Conservation (phyloP, 2,888 invertebrate genomes). For the Omphaloscelis lunosa region DNA sequence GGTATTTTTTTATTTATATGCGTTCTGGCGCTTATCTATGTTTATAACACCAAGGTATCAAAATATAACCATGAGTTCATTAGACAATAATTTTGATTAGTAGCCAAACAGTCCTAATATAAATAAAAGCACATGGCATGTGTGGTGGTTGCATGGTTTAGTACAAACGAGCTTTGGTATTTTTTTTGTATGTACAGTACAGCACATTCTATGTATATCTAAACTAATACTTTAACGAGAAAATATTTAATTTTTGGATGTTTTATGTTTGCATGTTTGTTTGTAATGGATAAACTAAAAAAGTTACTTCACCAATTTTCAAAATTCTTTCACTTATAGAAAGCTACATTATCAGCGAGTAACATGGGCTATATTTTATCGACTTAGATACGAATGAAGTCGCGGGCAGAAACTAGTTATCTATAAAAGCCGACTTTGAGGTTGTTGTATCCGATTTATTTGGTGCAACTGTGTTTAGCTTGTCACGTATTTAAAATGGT, state of each 20-base stretch:
- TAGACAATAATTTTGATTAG: background rate
- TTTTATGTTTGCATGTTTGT: no score
- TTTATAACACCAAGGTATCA: background rate
- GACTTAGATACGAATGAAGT: no score
- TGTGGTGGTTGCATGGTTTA: background rate
- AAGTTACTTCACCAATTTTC: no score
- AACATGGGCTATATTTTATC: no score
- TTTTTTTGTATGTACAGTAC: background rate
- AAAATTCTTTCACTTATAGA: no score
- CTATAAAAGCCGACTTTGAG: background rate
- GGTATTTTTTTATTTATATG: background rate
- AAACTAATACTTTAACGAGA: no score
- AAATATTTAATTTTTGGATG: no score
- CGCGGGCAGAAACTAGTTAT: background rate
- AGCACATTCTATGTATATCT: background rate
- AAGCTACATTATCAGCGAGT: no score
- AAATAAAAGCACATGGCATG: background rate
- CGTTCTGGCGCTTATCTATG: background rate
- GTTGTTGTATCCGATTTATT: background rate
- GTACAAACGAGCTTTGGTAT: background rate
- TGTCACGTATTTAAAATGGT: background rate
- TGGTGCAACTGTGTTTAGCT: background rate
- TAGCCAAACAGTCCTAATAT: background rate
- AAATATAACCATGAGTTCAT: background rate
- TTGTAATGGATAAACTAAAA: no score